These are phyloP conservation scores for Dicyrtomina minuta DNA, from an alignment of 2,888 invertebrate genomes.

Conservation along the genomic window DNA sequence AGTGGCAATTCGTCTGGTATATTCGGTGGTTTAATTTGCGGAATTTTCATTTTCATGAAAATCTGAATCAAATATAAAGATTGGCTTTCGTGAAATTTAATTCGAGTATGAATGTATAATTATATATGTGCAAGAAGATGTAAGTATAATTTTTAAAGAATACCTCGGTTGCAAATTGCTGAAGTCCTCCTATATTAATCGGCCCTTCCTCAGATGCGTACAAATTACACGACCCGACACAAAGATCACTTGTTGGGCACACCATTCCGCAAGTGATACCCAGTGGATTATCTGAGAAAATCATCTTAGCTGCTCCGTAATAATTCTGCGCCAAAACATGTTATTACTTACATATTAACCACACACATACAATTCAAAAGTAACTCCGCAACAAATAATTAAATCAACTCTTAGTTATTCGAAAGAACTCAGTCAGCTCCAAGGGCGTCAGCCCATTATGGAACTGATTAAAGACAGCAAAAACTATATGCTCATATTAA, in stretches of 20 bases:
- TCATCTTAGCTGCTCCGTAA: slow-evolving; percentile 94
- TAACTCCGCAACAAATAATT: not conserved
- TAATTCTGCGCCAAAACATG: slow-evolving; percentile 71
- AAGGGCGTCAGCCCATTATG: no score
- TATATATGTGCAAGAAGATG: no score
- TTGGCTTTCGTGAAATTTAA: not conserved
- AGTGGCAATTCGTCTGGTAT: slow-evolving; percentile 55
- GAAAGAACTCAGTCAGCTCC: no score
- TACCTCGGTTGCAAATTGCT: slow-evolving; percentile 95
- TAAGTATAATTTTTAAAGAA: no score
- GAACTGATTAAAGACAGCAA: no score
- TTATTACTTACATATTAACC: no score
- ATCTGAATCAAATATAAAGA: slow-evolving; percentile 60
- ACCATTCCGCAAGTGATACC: slow-evolving; percentile 98
- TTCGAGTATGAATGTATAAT: no score
- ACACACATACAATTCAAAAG: slow-evolving; percentile 1
- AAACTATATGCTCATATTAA: no score
- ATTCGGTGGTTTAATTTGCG: slow-evolving; percentile 78
- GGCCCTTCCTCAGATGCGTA: slow-evolving; percentile 95
- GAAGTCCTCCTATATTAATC: slow-evolving; percentile 97
- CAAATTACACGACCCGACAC: slow-evolving; percentile 96
- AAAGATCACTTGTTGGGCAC: slow-evolving; percentile 96
- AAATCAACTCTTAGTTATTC: no score
- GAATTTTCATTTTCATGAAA: slow-evolving; percentile 91
- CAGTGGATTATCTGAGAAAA: slow-evolving; percentile 94